Base-by-base conservation (phyloP, 2,113 vertebrate genomes). In the Psettodes erumei region DNA sequence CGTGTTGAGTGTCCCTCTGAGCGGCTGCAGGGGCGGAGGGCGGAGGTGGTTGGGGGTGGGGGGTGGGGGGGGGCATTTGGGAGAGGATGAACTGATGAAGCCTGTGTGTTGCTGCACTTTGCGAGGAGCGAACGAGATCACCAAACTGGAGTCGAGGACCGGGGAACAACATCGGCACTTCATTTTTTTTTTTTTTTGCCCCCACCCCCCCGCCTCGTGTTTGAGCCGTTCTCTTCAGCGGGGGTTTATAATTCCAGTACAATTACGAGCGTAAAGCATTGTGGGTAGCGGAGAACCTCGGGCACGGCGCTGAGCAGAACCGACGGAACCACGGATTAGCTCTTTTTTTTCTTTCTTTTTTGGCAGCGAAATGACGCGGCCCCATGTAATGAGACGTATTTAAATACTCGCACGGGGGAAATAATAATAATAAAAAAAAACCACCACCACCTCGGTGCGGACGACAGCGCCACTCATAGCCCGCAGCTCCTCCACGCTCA, bases 1-100 rank as follows among this genome's bases (percentile, higher is more conserved):
- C 94, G 93, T 94, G 79, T 93, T 94, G 90, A 95, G 93, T 93
- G 89, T 84, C 69, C 79, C 61, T 88, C 89, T 74, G 88, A 93
- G n/a, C 93, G 90, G 93, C 92, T 91, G 74, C 58, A 38, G 54
- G n/a, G 47, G 8, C 67, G n/a, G n/a, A n/a, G n/a, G n/a, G n/a
- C n/a, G n/a, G n/a, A n/a, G n/a, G n/a, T n/a, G n/a, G n/a, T n/a
- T n/a, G n/a, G n/a, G n/a, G n/a, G 62, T 50, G 56, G 58, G 62
- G 68, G 38, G 40, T 35, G 45, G 63, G 40, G 60, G 38, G 55
- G 33, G 56, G 81, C 60, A 59, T 42, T 43, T 19, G n/a, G 65
- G 1, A 56, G 74, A 65, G 69, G 59, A 62, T 85, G 77, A 77
- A 89, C 68, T 50, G 50, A 84, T 74, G 69, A 90, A 74, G 73